Evolutionary conservation across 1,140 invertebrate species (phyloP).

Genomic region (Lethocerus indicus): DNA sequence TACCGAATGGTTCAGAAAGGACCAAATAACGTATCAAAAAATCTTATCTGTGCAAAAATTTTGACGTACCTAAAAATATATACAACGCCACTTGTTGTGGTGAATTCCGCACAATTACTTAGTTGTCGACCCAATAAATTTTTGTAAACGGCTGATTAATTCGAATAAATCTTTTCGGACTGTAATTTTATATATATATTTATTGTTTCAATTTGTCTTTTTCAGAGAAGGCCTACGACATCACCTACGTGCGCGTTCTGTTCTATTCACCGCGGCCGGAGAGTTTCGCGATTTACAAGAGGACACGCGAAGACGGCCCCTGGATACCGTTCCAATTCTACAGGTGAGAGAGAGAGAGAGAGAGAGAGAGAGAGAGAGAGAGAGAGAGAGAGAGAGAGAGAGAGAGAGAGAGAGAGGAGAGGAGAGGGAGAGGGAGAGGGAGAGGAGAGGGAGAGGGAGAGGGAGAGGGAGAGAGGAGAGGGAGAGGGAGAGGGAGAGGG

Average conservation of each 20-base stretch:
- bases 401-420: background rate
- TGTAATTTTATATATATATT: too few relatives aligned
- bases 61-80: too few relatives aligned
- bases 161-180: too few relatives aligned
- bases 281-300: slow-evolving; percentile 92
- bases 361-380: background rate
- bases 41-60: too few relatives aligned
- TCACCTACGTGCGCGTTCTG: slow-evolving; percentile 84
- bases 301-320: slow-evolving; percentile 50
- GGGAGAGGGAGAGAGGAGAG: background rate
- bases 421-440: background rate
- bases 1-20: too few relatives aligned
- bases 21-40: too few relatives aligned
- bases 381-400: background rate
- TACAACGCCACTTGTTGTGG: too few relatives aligned
- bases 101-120: too few relatives aligned
- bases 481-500: background rate
- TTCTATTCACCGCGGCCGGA: slow-evolving; percentile 92
- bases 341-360: slow-evolving; percentile 39
- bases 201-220: slow-evolving; percentile 25
- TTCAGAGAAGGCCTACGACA: slow-evolving; percentile 91
- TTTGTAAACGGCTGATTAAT: too few relatives aligned
- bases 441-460: too few relatives aligned
- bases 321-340: slow-evolving; percentile 98
- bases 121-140: too few relatives aligned